Base-by-base conservation (phyloP, 2,888 invertebrate genomes). In the Muscina levida region DNA sequence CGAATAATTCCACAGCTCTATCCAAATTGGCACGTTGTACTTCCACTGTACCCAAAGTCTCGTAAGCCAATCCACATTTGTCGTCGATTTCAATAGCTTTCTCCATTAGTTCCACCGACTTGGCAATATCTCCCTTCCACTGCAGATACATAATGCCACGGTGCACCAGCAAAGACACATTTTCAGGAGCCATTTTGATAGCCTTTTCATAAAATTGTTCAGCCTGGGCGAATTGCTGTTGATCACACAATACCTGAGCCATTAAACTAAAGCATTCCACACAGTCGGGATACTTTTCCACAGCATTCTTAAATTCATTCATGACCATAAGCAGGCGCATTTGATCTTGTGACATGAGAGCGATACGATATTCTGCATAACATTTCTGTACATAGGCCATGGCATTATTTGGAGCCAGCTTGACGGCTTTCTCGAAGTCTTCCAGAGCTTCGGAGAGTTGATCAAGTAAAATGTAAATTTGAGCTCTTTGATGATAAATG, bases 31-130 rank as follows among this genome's bases (percentile, higher is more conserved):
- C 95, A 92, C 91, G 88, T 91, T 98, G 98, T 83, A 98, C 97
- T 93, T 98, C 97, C 83, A 98, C 95, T 26, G 97, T 97, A 84
- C 97, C 98, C 81, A 98, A 92, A 56, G 98, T 97, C 92, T 98
- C 98, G 90, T 96, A 98, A 8, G 97, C 98, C 92, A 97, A 95
- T 91, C 97, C 96, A 92, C 97, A 98, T 90, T 96, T 96, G 67
- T 95, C 94, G 91, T 98, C 98, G 85, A 97, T 92, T 88, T 95
- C 93, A 83, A 98, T 94, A 0, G 97, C 97, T 89, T 95, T 93
- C 82, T 94, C 93, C 86, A 98, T 95, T 78, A 95, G 91, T 83
- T 93, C 92, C 0, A 96, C 92, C 22, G 97, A 96, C 86, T 94
- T 94, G 11, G 95, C 94, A 79, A 96, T 93, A 87, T 97, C 95